Evolutionary conservation across 2,113 vertebrate species (phyloP).

Genomic region (Leiothrix lutea): DNA sequence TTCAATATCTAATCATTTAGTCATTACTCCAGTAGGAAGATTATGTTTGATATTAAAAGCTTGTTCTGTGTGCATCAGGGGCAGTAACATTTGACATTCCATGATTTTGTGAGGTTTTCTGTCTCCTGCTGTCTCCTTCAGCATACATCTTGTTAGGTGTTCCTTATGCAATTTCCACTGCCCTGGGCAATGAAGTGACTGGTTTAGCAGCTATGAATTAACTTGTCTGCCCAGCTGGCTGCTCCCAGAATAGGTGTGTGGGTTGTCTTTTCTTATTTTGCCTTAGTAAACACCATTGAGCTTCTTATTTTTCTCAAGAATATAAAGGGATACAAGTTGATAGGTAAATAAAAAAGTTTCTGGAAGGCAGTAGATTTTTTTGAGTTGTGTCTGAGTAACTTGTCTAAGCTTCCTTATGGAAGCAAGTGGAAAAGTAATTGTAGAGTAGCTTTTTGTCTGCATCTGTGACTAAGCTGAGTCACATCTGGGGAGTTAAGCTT

Average conservation of each 20-base stretch:
- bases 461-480: not conserved
- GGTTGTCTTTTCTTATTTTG: not conserved
- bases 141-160: fast-evolving
- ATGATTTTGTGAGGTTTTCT: not conserved
- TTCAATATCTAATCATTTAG: not conserved
- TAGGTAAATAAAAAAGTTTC: not conserved
- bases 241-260: not conserved
- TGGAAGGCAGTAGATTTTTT: not conserved
- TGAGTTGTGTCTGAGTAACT: not conserved
- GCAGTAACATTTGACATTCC: not conserved
- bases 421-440: not conserved
- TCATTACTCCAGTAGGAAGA: not conserved
- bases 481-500: not conserved
- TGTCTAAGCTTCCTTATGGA: not conserved
- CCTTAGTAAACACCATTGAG: not conserved
- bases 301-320: not conserved
- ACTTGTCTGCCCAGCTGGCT: not conserved
- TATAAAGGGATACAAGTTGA: fast-evolving
- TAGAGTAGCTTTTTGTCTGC: not conserved
- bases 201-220: not conserved
- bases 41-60: not conserved
- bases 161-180: not conserved
- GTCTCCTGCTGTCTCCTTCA: not conserved
- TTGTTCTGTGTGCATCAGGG: not conserved
- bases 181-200: not conserved